Evolutionary conservation across 2,888 invertebrate species (phyloP).

Genomic region (Arctia plantaginis): DNA sequence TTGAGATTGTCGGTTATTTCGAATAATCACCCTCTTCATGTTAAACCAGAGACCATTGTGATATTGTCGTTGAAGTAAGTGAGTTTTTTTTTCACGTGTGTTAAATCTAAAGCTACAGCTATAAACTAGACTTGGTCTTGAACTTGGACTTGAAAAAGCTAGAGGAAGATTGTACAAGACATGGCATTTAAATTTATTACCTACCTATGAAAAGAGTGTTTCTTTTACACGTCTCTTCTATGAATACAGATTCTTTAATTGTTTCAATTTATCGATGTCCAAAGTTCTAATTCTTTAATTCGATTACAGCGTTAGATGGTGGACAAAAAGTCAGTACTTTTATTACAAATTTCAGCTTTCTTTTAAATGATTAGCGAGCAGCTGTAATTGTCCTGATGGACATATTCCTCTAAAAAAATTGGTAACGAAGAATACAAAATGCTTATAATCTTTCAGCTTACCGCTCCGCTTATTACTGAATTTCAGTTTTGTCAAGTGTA

Average conservation of each 20-base stretch:
- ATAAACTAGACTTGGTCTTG: not conserved
- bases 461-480: conserved; percentile 41
- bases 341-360: not conserved
- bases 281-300: not conserved
- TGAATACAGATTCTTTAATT: not conserved
- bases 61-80: not conserved
- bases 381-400: too few relatives aligned
- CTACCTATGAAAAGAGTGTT: too few relatives aligned
- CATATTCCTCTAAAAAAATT: too few relatives aligned
- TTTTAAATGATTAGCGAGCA: not conserved
- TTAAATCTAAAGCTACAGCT: not conserved
- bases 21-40: conserved; percentile 63
- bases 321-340: not conserved
- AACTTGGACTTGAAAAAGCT: too few relatives aligned
- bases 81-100: not conserved
- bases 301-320: too few relatives aligned
- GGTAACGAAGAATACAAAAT: not conserved
- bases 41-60: conserved; percentile 24
- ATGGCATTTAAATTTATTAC: too few relatives aligned
- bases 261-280: not conserved
- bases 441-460: conserved; percentile 21
- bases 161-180: not conserved
- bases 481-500: conserved; percentile 26
- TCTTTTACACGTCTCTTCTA: not conserved
- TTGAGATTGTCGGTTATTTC: conserved; percentile 70